Evolutionary conservation across 2,888 invertebrate genomes (phyloP).

Genomic region (Hipparchia sbordonii): DNA sequence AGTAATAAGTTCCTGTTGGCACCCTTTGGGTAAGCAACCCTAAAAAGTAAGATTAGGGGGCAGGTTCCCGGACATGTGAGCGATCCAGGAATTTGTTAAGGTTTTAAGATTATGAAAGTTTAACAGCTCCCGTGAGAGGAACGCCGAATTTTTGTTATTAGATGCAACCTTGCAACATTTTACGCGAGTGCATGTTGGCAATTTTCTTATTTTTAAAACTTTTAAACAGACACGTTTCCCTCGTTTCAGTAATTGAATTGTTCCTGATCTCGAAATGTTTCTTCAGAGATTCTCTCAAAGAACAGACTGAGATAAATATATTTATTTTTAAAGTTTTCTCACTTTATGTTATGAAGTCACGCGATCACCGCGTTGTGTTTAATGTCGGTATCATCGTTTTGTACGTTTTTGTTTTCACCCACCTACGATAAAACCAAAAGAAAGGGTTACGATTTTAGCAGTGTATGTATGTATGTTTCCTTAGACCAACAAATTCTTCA

Average conservation of each 20-base stretch:
- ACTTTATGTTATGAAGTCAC: conserved; percentile 29
- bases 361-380: conserved; percentile 14
- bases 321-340: conserved; percentile 23
- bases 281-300: conserved; percentile 25
- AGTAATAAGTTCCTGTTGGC: too few species aligned
- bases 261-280: conserved; percentile 25
- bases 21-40: too few species aligned
- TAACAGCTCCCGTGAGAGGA: conserved; percentile 62
- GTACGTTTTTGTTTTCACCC: not conserved
- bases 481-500: too few species aligned
- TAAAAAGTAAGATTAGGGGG: conserved; percentile 58
- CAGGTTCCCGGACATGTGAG: conserved; percentile 54
- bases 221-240: conserved; percentile 24
- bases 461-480: too few species aligned
- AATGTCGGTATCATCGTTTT: conserved; percentile 13
- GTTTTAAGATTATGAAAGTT: conserved; percentile 69
- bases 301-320: conserved; percentile 15
- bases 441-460: too few species aligned
- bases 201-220: conserved; percentile 38
- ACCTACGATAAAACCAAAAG: too few species aligned
- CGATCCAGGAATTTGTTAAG: conserved; percentile 81
- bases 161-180: conserved; percentile 32
- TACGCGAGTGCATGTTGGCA: conserved; percentile 37
- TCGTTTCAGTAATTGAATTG: conserved; percentile 24
- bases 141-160: conserved; percentile 47